Conservation (phyloP, 2,888 invertebrate species). For the Lithodes maja region DNA sequence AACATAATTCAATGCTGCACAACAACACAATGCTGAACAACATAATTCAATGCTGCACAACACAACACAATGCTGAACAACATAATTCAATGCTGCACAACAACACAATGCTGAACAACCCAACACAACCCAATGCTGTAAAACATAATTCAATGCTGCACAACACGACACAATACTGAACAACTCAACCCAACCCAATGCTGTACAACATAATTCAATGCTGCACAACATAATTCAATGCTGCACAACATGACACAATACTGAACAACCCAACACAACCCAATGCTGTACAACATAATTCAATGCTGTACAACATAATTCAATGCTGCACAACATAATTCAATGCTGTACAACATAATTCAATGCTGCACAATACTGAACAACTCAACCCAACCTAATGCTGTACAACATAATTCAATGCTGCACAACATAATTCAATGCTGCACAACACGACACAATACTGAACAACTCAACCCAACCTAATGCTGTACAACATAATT, state of each 20-base stretch:
- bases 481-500: background rate
- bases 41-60: background rate
- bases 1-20: background rate
- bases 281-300: background rate
- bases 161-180: background rate
- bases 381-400: background rate
- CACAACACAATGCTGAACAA: background rate
- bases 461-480: background rate
- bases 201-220: background rate
- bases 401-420: conserved; percentile 7
- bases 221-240: background rate
- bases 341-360: background rate
- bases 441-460: conserved; percentile 19
- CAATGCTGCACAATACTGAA: background rate
- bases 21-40: background rate
- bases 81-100: background rate
- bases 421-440: background rate
- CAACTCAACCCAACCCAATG: background rate
- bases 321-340: background rate
- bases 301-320: background rate
- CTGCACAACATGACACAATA: background rate
- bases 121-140: background rate
- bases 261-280: background rate
- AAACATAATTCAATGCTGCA: background rate
- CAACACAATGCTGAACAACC: background rate